Evolutionary conservation across 2,113 vertebrate species (phyloP).

Genomic region (Sturnira hondurensis): DNA sequence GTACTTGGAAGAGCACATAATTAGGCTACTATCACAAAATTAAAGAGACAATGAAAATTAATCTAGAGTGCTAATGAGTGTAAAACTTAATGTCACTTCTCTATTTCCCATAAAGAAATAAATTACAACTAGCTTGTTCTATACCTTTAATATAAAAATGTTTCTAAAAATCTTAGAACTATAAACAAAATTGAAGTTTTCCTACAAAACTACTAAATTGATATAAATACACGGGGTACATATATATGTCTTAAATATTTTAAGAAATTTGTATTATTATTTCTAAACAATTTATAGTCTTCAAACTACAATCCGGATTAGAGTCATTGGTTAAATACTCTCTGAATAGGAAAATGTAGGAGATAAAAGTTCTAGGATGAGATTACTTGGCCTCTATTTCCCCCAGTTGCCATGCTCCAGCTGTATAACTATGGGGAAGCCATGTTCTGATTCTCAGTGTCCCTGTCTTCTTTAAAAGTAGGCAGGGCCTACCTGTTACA

Average conservation of each 20-base stretch:
- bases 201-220: not conserved
- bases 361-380: not conserved
- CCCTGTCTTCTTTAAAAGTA: not conserved
- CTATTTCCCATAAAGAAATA: slow-evolving; percentile 15
- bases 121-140: not conserved
- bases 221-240: not conserved
- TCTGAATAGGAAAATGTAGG: not conserved
- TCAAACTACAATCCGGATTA: not conserved
- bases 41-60: slow-evolving; percentile 14
- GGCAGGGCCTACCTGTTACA: not conserved
- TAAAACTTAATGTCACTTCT: slow-evolving; percentile 6
- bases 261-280: not conserved
- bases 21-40: not conserved
- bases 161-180: not conserved
- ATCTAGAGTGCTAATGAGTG: not conserved
- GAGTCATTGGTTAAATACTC: not conserved
- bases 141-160: not conserved
- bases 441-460: not conserved
- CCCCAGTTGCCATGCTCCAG: not conserved
- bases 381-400: not conserved
- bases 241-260: too few species aligned
- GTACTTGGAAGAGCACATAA: not conserved
- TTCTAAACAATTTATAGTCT: not conserved
- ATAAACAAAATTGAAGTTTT: slow-evolving; percentile 8
- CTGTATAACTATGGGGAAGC: not conserved